phyloP scores from a whole-genome alignment of 2,888 invertebrate species.

The Syrphus vitripennis region DNA sequence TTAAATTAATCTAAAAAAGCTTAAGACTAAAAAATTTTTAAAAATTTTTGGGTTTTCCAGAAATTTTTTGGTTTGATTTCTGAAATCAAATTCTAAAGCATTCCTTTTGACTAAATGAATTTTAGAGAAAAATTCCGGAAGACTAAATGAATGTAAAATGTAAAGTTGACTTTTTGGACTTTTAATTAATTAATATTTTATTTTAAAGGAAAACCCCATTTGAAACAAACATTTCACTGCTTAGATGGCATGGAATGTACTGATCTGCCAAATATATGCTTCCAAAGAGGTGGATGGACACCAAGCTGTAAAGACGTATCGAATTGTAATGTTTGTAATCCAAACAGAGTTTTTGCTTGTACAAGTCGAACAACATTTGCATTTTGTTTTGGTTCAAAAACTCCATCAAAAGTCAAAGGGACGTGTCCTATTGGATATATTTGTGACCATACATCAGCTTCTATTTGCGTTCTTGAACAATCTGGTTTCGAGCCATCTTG shows the following conservation, averaged over 20 bases:
- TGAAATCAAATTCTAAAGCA: too few species aligned
- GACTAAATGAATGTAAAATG: too few species aligned
- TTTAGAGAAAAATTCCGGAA: too few species aligned
- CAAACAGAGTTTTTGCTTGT: slow-evolving; percentile 76
- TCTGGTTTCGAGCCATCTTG: background rate
- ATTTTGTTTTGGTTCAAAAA: slow-evolving; percentile 77
- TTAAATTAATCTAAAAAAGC: too few species aligned
- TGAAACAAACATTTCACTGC: slow-evolving; percentile 75
- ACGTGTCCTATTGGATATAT: slow-evolving; percentile 75
- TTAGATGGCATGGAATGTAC: slow-evolving; percentile 77
- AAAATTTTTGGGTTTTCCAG: too few species aligned
- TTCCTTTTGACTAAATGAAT: too few species aligned
- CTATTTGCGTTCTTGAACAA: slow-evolving; percentile 74
- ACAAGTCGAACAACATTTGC: slow-evolving; percentile 76
- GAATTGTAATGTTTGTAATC: slow-evolving; percentile 76
- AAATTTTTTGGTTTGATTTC: too few species aligned
- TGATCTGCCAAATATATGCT: slow-evolving; percentile 76
- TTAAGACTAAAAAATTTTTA: too few species aligned
- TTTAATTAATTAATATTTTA: too few species aligned
- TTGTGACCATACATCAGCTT: slow-evolving; percentile 75
- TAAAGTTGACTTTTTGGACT: too few species aligned
- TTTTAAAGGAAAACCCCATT: slow-evolving; percentile 70
- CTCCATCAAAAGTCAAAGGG: slow-evolving; percentile 74
- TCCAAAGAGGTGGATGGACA: slow-evolving; percentile 74
- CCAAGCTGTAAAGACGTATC: slow-evolving; percentile 77